These are phyloP conservation scores for Danaus melanippus DNA, from an alignment of 1,140 invertebrate species.

Conservation along the genomic window DNA sequence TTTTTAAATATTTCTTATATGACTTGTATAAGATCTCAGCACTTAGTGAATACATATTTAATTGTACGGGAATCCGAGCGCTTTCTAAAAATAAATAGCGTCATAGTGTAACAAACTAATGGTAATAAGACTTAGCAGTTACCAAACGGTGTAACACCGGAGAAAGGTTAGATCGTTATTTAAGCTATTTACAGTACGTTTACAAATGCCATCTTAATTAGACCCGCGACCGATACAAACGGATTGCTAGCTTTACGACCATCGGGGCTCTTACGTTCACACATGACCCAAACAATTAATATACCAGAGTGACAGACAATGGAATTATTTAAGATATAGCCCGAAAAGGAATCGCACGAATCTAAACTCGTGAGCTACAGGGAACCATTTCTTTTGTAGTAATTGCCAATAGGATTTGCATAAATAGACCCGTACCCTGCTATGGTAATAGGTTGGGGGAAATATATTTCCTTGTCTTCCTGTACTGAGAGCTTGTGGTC, in stretches of 20 bases:
- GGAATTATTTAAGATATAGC: slow-evolving; percentile 46
- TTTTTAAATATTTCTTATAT: too few species aligned
- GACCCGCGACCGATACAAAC: background rate
- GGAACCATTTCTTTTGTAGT: slow-evolving; percentile 56
- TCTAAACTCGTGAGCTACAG: slow-evolving; percentile 30
- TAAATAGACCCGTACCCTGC: slow-evolving; percentile 22
- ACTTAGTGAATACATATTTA: too few species aligned
- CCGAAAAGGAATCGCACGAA: slow-evolving; percentile 59
- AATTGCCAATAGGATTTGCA: slow-evolving; percentile 57
- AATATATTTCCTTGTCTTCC: too few species aligned
- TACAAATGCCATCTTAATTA: slow-evolving; percentile 26
- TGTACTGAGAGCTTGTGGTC: too few species aligned
- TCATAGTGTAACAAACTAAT: too few species aligned
- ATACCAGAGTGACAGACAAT: slow-evolving; percentile 49
- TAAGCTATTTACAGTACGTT: slow-evolving; percentile 15
- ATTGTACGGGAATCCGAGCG: too few species aligned
- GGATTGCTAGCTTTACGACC: background rate
- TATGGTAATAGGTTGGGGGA: too few species aligned
- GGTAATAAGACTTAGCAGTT: too few species aligned
- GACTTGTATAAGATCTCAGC: too few species aligned
- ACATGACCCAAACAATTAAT: slow-evolving; percentile 40
- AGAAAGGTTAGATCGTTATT: slow-evolving; percentile 24
- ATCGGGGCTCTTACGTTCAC: slow-evolving; percentile 16
- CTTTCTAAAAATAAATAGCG: too few species aligned
- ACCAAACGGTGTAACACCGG: slow-evolving; percentile 17